Percentiles rank a stretch among this genome's conserved stretches.
Evolutionary conservation across 1,140 invertebrate genomes (phyloP).

Genomic region (Idris sp.): DNA sequence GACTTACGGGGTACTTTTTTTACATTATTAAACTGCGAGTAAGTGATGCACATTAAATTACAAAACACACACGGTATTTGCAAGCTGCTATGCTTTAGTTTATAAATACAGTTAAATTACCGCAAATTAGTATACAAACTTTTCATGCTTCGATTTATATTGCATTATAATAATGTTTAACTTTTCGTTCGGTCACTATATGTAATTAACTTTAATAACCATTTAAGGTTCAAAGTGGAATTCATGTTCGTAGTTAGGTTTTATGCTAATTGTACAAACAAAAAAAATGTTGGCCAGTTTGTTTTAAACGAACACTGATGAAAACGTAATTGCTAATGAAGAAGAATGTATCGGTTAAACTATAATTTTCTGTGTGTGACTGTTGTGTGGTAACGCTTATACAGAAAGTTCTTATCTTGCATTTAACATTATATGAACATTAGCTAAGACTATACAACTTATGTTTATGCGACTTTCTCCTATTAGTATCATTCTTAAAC

Average conservation of each 20-base stretch:
- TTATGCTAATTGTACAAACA: no score
- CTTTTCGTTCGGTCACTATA: not conserved
- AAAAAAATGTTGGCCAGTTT: no score
- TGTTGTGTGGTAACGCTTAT: conserved; percentile 16
- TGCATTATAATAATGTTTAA: not conserved
- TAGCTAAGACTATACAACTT: conserved; percentile 39
- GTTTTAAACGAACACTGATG: no score
- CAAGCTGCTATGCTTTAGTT: conserved; percentile 21
- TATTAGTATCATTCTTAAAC: conserved; percentile 9
- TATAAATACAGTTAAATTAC: conserved; percentile 36
- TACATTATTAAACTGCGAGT: no score
- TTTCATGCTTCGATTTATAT: conserved; percentile 19
- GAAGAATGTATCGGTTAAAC: no score
- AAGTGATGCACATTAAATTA: conserved; percentile 37
- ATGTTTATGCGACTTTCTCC: conserved; percentile 32
- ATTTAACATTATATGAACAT: conserved; percentile 7
- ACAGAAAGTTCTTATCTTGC: no score
- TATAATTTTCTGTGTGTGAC: conserved; percentile 19
- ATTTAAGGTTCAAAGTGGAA: no score
- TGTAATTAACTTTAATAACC: not conserved
- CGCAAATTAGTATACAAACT: conserved; percentile 13
- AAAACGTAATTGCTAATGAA: no score
- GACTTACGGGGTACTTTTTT: no score
- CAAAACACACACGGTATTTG: conserved; percentile 18
- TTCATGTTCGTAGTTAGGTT: no score